A percentile compares a stretch with the other conserved stretches of the same genome.
Conservation (phyloP, 2,113 vertebrate genomes). For the Chionomys nivalis region DNA sequence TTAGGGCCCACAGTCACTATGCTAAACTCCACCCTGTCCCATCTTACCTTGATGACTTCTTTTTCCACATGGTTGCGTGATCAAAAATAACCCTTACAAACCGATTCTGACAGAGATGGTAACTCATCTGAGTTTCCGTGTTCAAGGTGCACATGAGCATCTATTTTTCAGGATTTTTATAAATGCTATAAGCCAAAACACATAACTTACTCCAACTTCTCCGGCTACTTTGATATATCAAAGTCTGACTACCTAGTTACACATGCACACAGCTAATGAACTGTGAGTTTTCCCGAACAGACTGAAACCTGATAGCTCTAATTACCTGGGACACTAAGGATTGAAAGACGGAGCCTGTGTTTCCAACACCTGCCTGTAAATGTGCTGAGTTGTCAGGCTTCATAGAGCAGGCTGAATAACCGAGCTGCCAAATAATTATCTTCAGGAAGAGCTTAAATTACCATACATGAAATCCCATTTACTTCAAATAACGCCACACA, state of each 20-base stretch:
- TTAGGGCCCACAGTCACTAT: background rate
- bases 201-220: slow-evolving; percentile 9
- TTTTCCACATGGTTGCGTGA: background rate
- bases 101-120: background rate
- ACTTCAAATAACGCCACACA: slow-evolving; percentile 29
- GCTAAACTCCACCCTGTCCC: background rate
- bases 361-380: slow-evolving; percentile 66
- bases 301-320: background rate
- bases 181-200: slow-evolving; percentile 16
- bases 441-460: slow-evolving; percentile 56
- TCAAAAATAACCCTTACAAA: background rate
- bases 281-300: slow-evolving; percentile 33
- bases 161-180: slow-evolving; percentile 29
- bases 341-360: background rate
- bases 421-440: background rate
- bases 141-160: background rate
- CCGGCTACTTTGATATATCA: background rate
- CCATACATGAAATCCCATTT: slow-evolving; percentile 14
- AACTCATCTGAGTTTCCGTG: background rate
- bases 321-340: background rate
- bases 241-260: background rate
- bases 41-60: background rate
- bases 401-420: background rate
- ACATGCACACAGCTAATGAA: background rate
- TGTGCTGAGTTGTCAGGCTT: background rate